These are phyloP conservation scores for Buphagus erythrorhynchus DNA, from an alignment of 2,797 vertebrate genomes.

Conservation along the genomic window DNA sequence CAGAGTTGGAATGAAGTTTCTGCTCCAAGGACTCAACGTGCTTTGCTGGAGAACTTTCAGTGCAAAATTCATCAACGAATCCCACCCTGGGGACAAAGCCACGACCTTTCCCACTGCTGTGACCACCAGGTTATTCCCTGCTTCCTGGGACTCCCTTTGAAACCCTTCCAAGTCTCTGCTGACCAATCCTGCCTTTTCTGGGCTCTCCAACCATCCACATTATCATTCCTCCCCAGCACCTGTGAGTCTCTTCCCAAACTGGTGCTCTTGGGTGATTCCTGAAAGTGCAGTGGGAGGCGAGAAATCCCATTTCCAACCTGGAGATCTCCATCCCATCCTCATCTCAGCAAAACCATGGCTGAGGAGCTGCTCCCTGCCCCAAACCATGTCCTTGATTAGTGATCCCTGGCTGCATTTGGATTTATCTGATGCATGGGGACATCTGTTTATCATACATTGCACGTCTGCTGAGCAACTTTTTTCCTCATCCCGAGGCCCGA, in stretches of 20 bases:
- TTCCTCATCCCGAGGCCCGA: constrained; percentile 12
- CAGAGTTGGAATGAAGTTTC: background rate
- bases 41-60: background rate
- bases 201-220: accelerated
- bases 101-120: accelerated
- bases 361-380: background rate
- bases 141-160: background rate
- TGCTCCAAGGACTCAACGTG: accelerated
- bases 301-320: background rate
- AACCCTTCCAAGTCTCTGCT: background rate
- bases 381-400: background rate
- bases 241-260: background rate
- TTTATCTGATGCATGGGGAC: constrained; percentile 44
- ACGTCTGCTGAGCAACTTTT: constrained; percentile 35
- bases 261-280: background rate
- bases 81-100: background rate
- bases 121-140: background rate
- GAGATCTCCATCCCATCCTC: background rate
- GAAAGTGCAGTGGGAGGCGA: accelerated
- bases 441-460: constrained; percentile 62
- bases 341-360: accelerated
- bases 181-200: background rate
- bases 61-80: accelerated
- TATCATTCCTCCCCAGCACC: background rate
- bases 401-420: background rate